Base-by-base conservation (phyloP, 2,888 invertebrate species). In the Drosophila greeni region DNA sequence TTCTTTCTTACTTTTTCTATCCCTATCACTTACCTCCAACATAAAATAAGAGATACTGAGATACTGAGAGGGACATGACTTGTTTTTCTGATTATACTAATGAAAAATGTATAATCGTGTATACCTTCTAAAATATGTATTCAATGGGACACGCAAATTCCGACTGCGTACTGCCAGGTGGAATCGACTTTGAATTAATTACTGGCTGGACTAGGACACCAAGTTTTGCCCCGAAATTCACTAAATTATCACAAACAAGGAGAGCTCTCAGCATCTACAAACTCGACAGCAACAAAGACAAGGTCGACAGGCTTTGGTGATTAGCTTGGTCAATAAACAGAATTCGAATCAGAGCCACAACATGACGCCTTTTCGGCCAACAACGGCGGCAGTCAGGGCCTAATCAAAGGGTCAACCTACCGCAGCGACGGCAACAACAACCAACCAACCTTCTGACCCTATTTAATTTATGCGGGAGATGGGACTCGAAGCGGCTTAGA, bases 401-500 rank as follows among this genome's bases (percentile, higher is more conserved):
- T 57, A 66, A 66, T 51, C 42, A 43, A 43, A 43, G 49, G 37
- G 37, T 18, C 40, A 36, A 66, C 62, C 62, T 52, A 64, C 73
- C 65, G 65, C 75, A 73, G 34, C 40, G 70, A 20, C 39, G n/a
- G 29, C 23, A 18, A 23, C 23, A 54, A 16, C 24, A 16, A n/a
- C 34, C 24, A 6, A 16, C n/a, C n/a, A 14, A 24, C 26, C 14
- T 20, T 18, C 24, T 77, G 78, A 75, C 73, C 75, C 62, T 71
- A 65, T 71, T 81, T 77, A 83, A 83, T 81, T 83, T 83, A 80
- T 80, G 79, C 74, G 71, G 24, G 8, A 54, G 48, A 54, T 52
- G 51, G 48, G 66, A 43, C 53, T 31, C 39, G 24, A 53, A 65
- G 72, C 62, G 66, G 71, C 79, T 71, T 66, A 66, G 58, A 23